Conservation (phyloP, 2,113 vertebrate genomes). For the Circaetus gallicus region DNA sequence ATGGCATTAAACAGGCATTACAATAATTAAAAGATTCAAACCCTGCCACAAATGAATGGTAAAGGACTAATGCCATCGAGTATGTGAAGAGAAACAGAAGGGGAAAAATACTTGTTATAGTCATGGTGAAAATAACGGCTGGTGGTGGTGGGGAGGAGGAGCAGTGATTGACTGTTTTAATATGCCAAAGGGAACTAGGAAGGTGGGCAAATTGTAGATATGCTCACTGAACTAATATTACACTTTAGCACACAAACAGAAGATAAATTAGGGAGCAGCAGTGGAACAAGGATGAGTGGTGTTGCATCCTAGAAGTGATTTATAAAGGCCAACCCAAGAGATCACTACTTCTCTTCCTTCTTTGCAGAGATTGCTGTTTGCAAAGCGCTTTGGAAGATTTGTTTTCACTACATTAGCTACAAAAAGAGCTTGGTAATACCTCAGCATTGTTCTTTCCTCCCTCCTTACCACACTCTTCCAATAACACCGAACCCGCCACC, state of each 20-base stretch:
- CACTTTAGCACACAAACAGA: neutral
- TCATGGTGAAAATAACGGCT: neutral
- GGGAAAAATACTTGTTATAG: neutral
- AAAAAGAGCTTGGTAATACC: neutral
- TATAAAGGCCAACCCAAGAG: neutral
- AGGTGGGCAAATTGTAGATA: neutral
- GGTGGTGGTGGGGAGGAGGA: neutral
- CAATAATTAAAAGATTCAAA: neutral
- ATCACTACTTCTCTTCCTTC: neutral
- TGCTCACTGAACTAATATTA: neutral
- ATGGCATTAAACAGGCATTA: neutral
- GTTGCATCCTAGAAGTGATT: neutral
- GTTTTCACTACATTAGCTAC: neutral
- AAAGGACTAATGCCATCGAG: neutral
- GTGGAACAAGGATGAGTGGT: neutral
- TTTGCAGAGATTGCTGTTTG: neutral
- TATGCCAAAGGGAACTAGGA: neutral
- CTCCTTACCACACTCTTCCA: neutral
- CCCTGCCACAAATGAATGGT: neutral
- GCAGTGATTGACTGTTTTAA: neutral
- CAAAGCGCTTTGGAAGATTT: neutral
- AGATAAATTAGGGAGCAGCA: neutral
- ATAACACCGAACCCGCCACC: accelerated
- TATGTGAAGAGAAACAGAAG: neutral
- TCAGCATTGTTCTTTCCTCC: neutral